Evolutionary conservation across 64 coral and sea anemone species (phyloP).

Genomic region (Montipora capricornis): DNA sequence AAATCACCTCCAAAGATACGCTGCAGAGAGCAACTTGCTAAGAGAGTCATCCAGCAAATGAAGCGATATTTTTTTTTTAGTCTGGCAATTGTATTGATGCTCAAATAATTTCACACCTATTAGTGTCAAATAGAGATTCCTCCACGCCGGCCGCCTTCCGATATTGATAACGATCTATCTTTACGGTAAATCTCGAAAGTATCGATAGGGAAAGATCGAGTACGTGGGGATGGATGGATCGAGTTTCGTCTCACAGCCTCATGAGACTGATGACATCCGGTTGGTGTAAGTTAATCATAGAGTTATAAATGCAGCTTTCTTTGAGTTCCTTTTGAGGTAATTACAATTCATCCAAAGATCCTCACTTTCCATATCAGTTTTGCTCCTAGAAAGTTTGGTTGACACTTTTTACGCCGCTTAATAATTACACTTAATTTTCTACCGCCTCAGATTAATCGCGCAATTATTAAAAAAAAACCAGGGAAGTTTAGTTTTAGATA

Average conservation of each 20-base stretch:
- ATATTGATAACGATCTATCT: background rate
- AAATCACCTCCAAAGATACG: too few species aligned
- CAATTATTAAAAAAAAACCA: too few species aligned
- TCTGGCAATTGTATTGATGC: background rate
- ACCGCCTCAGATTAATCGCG: too few species aligned
- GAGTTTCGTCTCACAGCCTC: background rate
- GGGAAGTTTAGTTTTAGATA: too few species aligned
- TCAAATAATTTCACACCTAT: background rate
- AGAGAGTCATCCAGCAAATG: too few species aligned
- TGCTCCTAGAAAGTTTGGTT: too few species aligned
- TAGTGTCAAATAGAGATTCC: background rate
- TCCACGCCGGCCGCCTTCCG: background rate
- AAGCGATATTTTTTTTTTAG: background rate
- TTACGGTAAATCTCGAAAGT: background rate
- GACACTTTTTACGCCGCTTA: too few species aligned
- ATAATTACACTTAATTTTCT: too few species aligned
- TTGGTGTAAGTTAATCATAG: background rate
- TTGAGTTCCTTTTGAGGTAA: background rate
- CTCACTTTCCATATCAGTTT: too few species aligned
- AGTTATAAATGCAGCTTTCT: background rate
- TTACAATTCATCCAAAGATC: background rate
- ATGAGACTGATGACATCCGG: constrained; percentile 10
- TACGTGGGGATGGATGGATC: constrained; percentile 8
- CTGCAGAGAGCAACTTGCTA: too few species aligned
- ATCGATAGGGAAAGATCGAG: constrained; percentile 7